Evolutionary conservation across 1,140 invertebrate species (phyloP).

Genomic region (Mya arenaria): DNA sequence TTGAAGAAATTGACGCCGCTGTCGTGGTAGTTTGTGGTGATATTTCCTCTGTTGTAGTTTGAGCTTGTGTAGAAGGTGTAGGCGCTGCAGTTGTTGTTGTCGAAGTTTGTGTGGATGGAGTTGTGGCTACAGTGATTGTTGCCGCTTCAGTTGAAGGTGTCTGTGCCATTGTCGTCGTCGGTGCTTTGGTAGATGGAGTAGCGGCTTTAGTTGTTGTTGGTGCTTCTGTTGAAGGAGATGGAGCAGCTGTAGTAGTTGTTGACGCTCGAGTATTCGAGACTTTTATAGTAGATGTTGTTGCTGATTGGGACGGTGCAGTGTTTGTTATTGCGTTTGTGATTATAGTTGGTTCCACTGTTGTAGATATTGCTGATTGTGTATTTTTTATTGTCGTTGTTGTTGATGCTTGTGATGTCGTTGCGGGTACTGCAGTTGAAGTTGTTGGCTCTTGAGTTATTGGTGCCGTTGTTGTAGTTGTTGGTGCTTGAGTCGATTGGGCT

Average conservation of each 20-base stretch:
- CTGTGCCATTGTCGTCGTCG: neutral
- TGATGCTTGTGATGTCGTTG: neutral
- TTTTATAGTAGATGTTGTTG: neutral
- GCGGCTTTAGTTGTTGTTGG: neutral
- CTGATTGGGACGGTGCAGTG: neutral
- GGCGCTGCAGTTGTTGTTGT: neutral
- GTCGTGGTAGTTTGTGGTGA: conserved; percentile 5
- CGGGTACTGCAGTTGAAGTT: neutral
- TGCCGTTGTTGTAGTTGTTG: conserved; percentile 8
- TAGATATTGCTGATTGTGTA: neutral
- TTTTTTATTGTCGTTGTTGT: neutral
- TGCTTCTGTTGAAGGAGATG: neutral
- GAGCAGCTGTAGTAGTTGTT: conserved; percentile 1
- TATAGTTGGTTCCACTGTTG: neutral
- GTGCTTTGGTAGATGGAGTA: neutral
- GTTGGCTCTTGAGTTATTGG: neutral
- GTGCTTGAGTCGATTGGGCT: neutral
- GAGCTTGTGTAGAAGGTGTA: conserved; percentile 1
- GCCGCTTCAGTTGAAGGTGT: neutral
- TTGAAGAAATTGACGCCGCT: neutral
- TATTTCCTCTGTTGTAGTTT: neutral
- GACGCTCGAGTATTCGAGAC: neutral
- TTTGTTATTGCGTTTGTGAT: neutral
- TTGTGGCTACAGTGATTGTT: neutral
- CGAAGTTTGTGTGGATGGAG: neutral